Evolutionary conservation across 2,797 vertebrate species (phyloP), one percentile per base, ranked within the genome.

Genomic region (Chaenodraco wilsoni): DNA sequence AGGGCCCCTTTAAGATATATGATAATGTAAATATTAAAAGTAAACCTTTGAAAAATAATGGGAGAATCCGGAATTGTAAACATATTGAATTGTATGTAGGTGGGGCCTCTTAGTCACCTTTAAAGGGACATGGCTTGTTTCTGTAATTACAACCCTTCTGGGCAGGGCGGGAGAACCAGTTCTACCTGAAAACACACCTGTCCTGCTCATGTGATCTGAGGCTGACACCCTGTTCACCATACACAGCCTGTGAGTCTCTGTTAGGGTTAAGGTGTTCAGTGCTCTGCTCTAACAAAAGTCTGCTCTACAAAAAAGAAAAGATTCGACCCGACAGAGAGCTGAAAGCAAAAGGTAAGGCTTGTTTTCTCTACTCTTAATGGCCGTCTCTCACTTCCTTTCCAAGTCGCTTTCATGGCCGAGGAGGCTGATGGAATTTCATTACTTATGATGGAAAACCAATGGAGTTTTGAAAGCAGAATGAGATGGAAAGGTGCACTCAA

Each of bases 381-480:
- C 75, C 62, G 46, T 71, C 70, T 82, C 82, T 79, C 66, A 61
- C 76, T 83, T 76, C 72, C 80, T 86, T 76, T 79, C 77, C 74
- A 58, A 78, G 76, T 75, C 31, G 57, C 83, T 83, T 79, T 88
- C 74, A 78, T 49, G 78, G 79, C 78, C 46, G 40, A 69, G 69
- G 76, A 75, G 76, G 74, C 75, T 84, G 88, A 89, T 86, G 88
- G 85, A 87, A 90, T 92, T 91, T 90, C 87, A 90, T 92, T 88
- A 90, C 79, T 79, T 83, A 79, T 91, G 89, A 91, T 87, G 88
- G 86, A 91, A 91, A 92, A 85, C 72, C 88, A 59, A 84, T 82
- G 74, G 79, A 81, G 74, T 90, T 91, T 85, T 85, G 79, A 90
- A 87, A 88, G 86, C 83, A 63, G 71, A 78, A 82, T 65, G 78